Evolutionary conservation across 2,113 vertebrate genomes (phyloP).

Genomic region (Pheucticus melanocephalus): DNA sequence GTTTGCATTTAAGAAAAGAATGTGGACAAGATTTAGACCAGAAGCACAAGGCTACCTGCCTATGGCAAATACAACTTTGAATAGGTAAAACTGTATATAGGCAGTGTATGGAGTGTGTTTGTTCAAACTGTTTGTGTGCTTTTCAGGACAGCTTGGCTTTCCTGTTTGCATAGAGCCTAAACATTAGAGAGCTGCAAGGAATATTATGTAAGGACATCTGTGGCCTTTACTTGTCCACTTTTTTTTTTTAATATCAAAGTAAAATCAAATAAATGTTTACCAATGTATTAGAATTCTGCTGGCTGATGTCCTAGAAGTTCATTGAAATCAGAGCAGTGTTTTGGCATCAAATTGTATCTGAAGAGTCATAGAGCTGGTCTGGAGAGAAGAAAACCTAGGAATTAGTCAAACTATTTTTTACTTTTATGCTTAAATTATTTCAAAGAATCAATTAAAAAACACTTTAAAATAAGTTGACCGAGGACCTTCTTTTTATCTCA

Average conservation of each 20-base stretch:
- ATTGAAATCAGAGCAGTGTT: neutral
- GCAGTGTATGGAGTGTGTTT: neutral
- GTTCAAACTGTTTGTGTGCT: neutral
- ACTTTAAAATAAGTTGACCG: neutral
- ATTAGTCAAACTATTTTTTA: neutral
- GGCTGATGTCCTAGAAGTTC: neutral
- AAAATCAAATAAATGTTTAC: neutral
- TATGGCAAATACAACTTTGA: neutral
- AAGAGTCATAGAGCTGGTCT: neutral
- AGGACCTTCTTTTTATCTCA: neutral
- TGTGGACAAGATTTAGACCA: neutral
- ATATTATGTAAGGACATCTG: neutral
- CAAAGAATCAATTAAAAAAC: neutral
- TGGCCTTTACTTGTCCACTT: neutral
- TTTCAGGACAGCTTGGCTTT: neutral
- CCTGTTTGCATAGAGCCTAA: neutral
- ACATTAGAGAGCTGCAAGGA: neutral
- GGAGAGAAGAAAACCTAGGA: neutral
- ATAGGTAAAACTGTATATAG: neutral
- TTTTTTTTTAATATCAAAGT: neutral
- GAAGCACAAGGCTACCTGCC: neutral
- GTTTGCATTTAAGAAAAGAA: neutral
- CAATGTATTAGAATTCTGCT: neutral
- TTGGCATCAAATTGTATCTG: neutral
- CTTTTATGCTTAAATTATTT: neutral